These are phyloP conservation scores for Labeo calbasu DNA, from an alignment of 2,797 vertebrate genomes.

Conservation along the genomic window DNA sequence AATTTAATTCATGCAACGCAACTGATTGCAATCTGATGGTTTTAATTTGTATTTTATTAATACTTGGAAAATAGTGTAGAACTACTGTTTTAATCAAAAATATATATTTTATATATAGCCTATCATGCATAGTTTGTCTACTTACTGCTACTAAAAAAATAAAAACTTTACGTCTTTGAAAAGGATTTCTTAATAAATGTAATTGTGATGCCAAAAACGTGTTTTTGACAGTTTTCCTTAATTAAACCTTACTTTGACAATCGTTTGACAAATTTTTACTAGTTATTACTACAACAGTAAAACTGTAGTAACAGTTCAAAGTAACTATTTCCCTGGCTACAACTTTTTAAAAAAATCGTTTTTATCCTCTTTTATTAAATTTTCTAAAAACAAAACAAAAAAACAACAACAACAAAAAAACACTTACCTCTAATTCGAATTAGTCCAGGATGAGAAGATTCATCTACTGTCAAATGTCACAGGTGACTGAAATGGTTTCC, in stretches of 20 bases:
- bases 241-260: background rate
- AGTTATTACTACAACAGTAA: background rate
- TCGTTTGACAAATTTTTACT: background rate
- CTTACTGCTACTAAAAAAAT: background rate
- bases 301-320: background rate
- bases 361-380: background rate
- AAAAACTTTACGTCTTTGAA: background rate
- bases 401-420: too few relatives aligned
- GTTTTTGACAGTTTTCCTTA: background rate
- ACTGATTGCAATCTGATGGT: background rate
- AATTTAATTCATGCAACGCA: background rate
- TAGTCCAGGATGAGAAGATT: background rate
- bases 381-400: too few relatives aligned
- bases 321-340: background rate
- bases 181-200: background rate
- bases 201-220: background rate
- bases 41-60: background rate
- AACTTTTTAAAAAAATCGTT: background rate
- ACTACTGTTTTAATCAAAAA: background rate
- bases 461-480: constrained; percentile 3
- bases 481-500: constrained; percentile 1
- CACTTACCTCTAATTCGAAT: constrained; percentile 21
- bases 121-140: background rate
- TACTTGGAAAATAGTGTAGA: background rate
- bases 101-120: background rate